Evolutionary conservation across 2,888 invertebrate species (phyloP).

Genomic region (Scrobipalpa costella): DNA sequence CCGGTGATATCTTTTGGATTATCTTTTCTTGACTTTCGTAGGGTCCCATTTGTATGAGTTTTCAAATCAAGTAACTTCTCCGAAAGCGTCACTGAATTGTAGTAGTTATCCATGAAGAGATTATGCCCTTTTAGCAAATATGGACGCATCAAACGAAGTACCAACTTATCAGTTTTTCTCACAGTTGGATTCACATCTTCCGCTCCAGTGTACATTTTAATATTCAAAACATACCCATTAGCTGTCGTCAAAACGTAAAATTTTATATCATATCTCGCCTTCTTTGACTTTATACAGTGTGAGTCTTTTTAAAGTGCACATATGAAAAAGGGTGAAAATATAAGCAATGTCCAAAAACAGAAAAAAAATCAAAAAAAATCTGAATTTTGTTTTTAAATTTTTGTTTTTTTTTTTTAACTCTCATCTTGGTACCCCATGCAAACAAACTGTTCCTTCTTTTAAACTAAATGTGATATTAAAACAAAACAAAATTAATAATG

Average conservation of each 20-base stretch:
- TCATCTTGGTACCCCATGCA: too few relatives aligned
- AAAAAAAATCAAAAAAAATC: too few relatives aligned
- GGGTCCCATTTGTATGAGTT: slow-evolving; percentile 36
- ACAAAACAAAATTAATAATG: too few relatives aligned
- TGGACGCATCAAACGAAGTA: slow-evolving; percentile 34
- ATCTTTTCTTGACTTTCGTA: slow-evolving; percentile 34
- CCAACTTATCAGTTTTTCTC: slow-evolving; percentile 35
- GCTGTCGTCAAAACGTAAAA: slow-evolving; percentile 41
- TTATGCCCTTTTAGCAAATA: slow-evolving; percentile 37
- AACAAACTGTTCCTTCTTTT: too few relatives aligned
- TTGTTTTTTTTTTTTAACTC: too few relatives aligned
- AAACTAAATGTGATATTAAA: too few relatives aligned
- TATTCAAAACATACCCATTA: slow-evolving; percentile 43
- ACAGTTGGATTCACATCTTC: slow-evolving; percentile 26
- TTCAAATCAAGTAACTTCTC: slow-evolving; percentile 35
- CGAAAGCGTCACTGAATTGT: slow-evolving; percentile 34
- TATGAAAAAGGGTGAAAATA: too few relatives aligned
- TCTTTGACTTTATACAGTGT: slow-evolving; percentile 42
- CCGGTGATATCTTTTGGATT: slow-evolving; percentile 32
- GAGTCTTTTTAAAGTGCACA: too few relatives aligned
- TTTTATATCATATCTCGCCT: slow-evolving; percentile 43
- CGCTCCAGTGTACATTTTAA: slow-evolving; percentile 41
- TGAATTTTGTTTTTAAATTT: too few relatives aligned
- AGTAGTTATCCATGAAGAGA: slow-evolving; percentile 38
- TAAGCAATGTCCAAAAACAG: too few relatives aligned